Evolutionary conservation across 2,888 invertebrate genomes (phyloP), one percentile per base, ranked within the genome.

Genomic region (Balanococcus diminutus): DNA sequence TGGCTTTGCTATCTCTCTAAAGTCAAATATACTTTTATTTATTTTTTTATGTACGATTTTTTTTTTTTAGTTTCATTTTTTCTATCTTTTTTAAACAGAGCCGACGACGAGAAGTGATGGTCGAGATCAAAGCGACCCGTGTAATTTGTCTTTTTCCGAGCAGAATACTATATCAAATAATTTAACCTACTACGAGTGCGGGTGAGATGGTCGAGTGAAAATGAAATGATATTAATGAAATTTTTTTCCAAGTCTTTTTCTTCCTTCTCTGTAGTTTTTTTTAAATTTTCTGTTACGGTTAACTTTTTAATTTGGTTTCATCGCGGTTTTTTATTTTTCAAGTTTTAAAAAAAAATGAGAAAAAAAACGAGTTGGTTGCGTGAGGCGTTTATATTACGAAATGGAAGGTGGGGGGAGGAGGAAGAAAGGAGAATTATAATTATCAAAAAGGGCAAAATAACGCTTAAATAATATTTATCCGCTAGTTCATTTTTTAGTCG

Each of bases 201-300:
- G 25, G 28, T 67, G n/a, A 67, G 16, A 28, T 1, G 5, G 67
- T 11, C 28, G 67, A 28, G 28, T 6, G 67, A 56, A 56, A 56
- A 56, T 67, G 67, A 67, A 67, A 67, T 67, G 67, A 67, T 67
- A 28, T 28, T 67, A 67, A 67, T 67, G 16, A 67, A 67, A 67
- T 31, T 28, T 25, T 67, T 25, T 67, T 28, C 28, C 28, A 25
- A 22, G 28, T 4, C 16, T 67, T 56, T 51, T 56, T 11, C 11
- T 42, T n/a, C n/a, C n/a, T n/a, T n/a, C n/a, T n/a, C n/a, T n/a
- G n/a, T n/a, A n/a, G n/a, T n/a, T 36, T 36, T 36, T 11, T 22
- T 46, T 46, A 2, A 16, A 2, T 16, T 25, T 31, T 28, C 28
- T 67, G 67, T 25, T 67, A 25, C 28, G 28, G 67, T 67, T 28